Evolutionary conservation across 2,888 invertebrate genomes (phyloP).

Genomic region (Tenthredo scrophulariae): DNA sequence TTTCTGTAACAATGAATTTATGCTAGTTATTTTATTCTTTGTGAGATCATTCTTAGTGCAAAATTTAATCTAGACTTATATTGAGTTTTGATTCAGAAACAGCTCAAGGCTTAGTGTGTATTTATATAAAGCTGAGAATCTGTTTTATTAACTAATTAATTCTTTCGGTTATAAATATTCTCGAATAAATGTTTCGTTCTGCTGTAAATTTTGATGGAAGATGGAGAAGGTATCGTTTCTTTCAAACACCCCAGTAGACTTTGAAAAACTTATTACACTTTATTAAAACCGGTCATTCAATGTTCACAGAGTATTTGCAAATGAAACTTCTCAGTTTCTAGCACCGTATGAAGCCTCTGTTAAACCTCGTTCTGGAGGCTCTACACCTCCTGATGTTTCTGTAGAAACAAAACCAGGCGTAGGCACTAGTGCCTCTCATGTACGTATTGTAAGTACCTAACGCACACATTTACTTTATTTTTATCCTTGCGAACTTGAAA

Average conservation of each 20-base stretch:
- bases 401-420: constrained; percentile 71
- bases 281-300: constrained; percentile 50
- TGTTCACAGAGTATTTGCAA: constrained; percentile 84
- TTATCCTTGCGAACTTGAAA: constrained; percentile 47
- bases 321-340: constrained; percentile 87
- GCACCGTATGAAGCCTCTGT: constrained; percentile 87
- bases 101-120: background rate
- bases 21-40: constrained; percentile 8
- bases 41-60: background rate
- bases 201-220: constrained; percentile 5
- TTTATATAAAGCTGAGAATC: background rate
- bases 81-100: background rate
- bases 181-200: background rate
- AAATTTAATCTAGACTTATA: background rate
- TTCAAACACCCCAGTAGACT: background rate
- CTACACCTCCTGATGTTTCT: constrained; percentile 75
- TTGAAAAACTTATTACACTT: background rate
- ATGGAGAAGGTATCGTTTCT: constrained; percentile 31
- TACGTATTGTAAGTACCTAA: constrained; percentile 77
- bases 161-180: background rate
- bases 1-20: constrained; percentile 1
- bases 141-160: constrained; percentile 27
- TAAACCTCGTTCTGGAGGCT: constrained; percentile 79
- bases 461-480: constrained; percentile 68
- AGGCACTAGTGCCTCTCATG: constrained; percentile 78